Evolutionary conservation across 2,888 invertebrate species (phyloP).

Genomic region (Callyntrura guangdongensis): DNA sequence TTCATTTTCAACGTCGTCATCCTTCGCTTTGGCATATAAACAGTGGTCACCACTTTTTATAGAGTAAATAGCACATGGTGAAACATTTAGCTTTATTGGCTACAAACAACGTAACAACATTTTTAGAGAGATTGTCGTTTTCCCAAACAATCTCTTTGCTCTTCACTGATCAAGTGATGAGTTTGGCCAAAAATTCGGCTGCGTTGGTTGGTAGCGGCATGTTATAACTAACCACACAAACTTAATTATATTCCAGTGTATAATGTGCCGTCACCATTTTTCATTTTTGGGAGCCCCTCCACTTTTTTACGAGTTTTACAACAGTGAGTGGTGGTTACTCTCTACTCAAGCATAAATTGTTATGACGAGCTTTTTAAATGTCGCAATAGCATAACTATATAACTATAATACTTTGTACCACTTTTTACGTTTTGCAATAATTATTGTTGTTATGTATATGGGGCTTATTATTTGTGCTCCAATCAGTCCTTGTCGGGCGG

Average conservation of each 20-base stretch:
- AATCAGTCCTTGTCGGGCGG: not conserved
- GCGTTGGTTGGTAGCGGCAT: not conserved
- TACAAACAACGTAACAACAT: not conserved
- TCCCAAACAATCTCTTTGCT: not conserved
- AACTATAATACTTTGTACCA: not conserved
- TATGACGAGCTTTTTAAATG: conserved; percentile 6
- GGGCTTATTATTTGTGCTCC: not conserved
- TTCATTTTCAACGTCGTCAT: not conserved
- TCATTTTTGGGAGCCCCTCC: not conserved
- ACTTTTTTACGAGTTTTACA: not conserved
- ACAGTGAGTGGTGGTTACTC: not conserved
- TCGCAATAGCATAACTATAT: not conserved
- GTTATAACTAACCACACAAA: not conserved
- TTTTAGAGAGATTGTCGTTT: not conserved
- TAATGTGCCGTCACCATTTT: not conserved
- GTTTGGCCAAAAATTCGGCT: not conserved
- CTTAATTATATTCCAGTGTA: not conserved
- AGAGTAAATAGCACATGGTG: not conserved
- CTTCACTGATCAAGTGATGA: no score
- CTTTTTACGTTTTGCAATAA: not conserved
- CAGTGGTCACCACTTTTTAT: no score
- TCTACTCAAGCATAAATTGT: not conserved
- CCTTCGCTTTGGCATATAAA: not conserved
- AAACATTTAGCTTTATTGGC: no score
- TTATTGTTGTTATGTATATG: no score